phyloP scores from a whole-genome alignment of 1,140 invertebrate genomes.

The Amphibalanus amphitrite region DNA sequence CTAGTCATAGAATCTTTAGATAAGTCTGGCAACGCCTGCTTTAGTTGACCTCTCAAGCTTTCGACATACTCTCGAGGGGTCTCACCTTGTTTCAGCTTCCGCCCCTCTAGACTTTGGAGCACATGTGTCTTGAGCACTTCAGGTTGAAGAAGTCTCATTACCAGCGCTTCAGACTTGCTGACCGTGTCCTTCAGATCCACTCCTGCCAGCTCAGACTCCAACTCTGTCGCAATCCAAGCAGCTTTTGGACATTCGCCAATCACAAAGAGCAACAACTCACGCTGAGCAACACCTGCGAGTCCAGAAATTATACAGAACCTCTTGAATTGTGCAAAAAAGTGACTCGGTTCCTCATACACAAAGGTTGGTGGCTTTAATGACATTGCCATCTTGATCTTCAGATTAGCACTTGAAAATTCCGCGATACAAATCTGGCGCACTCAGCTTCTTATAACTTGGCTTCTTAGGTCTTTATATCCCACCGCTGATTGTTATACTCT shows the following conservation, averaged over 20 bases:
- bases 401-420: background rate
- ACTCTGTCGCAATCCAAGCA: background rate
- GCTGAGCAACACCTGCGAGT: background rate
- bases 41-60: background rate
- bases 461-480: background rate
- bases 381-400: background rate
- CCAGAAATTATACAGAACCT: background rate
- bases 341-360: background rate
- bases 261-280: background rate
- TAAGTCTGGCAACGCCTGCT: background rate
- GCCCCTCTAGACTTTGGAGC: background rate
- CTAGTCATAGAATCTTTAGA: background rate
- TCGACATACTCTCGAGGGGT: background rate
- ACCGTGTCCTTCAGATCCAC: background rate
- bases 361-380: background rate
- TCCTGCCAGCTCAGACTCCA: background rate
- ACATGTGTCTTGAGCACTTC: background rate
- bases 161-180: background rate
- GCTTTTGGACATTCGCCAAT: background rate
- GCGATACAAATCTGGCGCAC: background rate
- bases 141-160: background rate
- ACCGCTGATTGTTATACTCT: background rate
- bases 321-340: background rate
- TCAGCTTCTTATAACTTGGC: background rate
- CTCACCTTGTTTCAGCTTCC: background rate